phyloP scores from a whole-genome alignment of 2,113 vertebrate species.

The Lepus europaeus region DNA sequence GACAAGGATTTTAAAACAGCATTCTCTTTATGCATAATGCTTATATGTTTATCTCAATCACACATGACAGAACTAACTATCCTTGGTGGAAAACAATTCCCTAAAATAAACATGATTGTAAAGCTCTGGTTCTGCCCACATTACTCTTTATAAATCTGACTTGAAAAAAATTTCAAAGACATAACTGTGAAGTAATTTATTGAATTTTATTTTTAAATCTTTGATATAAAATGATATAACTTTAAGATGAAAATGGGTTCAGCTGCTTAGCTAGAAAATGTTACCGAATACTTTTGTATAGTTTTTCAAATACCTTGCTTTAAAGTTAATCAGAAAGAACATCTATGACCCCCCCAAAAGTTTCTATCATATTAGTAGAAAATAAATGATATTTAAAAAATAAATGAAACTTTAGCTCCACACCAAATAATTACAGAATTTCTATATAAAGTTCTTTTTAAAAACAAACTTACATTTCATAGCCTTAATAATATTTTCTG shows the following conservation, averaged over 20 bases:
- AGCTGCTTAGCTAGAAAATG: background rate
- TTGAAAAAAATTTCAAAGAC: conserved; percentile 51
- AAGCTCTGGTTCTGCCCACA: conserved; percentile 19
- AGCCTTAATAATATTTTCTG: conserved; percentile 50
- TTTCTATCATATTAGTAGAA: background rate
- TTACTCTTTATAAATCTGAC: background rate
- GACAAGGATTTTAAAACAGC: background rate
- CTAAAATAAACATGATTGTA: conserved; percentile 51
- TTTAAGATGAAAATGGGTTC: background rate
- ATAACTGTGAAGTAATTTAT: background rate
- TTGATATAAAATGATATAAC: background rate
- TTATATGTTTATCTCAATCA: conserved; percentile 22
- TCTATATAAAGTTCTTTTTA: background rate
- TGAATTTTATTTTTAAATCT: conserved; percentile 57
- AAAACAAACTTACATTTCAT: conserved; percentile 15
- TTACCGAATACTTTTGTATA: background rate
- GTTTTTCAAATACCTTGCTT: conserved; percentile 1
- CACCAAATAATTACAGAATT: background rate
- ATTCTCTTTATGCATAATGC: background rate
- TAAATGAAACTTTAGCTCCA: background rate
- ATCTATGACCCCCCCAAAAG: background rate
- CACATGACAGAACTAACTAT: conserved; percentile 23
- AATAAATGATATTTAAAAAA: conserved; percentile 1
- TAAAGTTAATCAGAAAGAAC: conserved; percentile 1
- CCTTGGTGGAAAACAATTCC: conserved; percentile 34